These are phyloP conservation scores for Uloborus diversus DNA, from an alignment of 1,140 invertebrate genomes.

Conservation along the genomic window DNA sequence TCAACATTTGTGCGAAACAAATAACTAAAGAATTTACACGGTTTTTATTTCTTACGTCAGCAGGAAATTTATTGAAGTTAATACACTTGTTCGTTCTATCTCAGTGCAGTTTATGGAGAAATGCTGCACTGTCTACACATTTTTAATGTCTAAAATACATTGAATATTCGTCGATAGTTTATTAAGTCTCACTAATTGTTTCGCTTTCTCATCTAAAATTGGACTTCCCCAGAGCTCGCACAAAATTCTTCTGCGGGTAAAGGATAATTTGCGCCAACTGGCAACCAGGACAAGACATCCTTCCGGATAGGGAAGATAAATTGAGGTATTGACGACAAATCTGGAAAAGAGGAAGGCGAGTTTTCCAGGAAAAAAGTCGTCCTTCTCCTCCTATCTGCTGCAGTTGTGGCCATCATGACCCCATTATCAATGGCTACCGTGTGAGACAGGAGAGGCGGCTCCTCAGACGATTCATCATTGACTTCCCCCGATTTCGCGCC, in stretches of 20 bases:
- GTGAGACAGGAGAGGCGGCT: background rate
- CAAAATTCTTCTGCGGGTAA: background rate
- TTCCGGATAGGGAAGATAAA: slow-evolving; percentile 17
- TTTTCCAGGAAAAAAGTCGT: slow-evolving; percentile 18
- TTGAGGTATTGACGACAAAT: slow-evolving; percentile 14
- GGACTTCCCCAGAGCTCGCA: no score
- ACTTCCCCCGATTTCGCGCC: background rate
- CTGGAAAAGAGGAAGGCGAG: background rate
- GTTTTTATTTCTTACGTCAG: no score
- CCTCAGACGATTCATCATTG: background rate
- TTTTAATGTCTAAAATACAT: background rate
- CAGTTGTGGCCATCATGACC: slow-evolving; percentile 8
- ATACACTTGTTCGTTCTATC: no score
- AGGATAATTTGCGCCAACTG: background rate
- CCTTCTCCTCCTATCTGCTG: slow-evolving; percentile 17
- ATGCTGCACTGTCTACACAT: background rate
- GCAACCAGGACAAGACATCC: background rate
- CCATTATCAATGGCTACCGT: slow-evolving; percentile 39
- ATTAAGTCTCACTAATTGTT: background rate
- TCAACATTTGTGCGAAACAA: no score
- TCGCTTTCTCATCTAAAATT: background rate
- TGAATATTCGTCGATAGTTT: background rate
- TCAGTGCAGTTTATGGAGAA: background rate
- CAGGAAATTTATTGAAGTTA: no score
- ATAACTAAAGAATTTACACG: no score